Evolutionary conservation across 2,113 vertebrate species (phyloP), one percentile per base, ranked within the genome.

Genomic region (Cyprinodon variegatus): DNA sequence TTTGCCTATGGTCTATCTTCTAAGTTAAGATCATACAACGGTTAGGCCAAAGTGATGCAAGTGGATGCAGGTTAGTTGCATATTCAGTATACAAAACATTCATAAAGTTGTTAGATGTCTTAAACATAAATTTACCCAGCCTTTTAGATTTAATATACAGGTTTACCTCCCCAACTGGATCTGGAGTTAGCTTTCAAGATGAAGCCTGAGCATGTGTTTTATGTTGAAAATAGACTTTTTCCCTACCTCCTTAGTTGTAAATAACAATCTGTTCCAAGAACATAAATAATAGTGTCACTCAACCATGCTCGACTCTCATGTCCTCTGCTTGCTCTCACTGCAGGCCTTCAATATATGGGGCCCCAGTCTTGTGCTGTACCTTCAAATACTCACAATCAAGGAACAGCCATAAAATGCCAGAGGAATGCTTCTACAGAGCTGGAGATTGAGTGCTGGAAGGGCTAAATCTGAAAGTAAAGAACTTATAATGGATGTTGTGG

Each of bases 241-340:
- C 68, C 78, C 60, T 87, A 62, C 84, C 87, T 90, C 77, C 71
- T 87, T 67, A 70, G 87, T 76, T 87, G 87, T 90, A 90, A 93
- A 92, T 91, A 91, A 92, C 83, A 76, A 71, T 68, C 70, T 78
- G 65, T 78, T 87, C 81, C 78, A 77, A 66, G 81, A 63, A 76
- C 82, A 79, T 91, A 91, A 92, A 91, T 93, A 90, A 88, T 71
- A 72, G 78, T 91, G 89, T 90, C 91, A 90, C 81, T 90, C 86
- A 91, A 86, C 87, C 88, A 90, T 90, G 88, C 86, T 88, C 83
- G 77, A 85, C 86, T 90, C 86, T 89, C 86, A 88, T 92, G 91
- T 92, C 91, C 88, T 92, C 86, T 92, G 82, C 84, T 87, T 89
- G 90, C 89, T 90, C 89, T 92, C 90, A 84, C 88, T 81, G 76